Percentiles rank a stretch among this genome's conserved stretches.
phyloP scores from a whole-genome alignment of 2,797 vertebrate species.

The Columba guinea region DNA sequence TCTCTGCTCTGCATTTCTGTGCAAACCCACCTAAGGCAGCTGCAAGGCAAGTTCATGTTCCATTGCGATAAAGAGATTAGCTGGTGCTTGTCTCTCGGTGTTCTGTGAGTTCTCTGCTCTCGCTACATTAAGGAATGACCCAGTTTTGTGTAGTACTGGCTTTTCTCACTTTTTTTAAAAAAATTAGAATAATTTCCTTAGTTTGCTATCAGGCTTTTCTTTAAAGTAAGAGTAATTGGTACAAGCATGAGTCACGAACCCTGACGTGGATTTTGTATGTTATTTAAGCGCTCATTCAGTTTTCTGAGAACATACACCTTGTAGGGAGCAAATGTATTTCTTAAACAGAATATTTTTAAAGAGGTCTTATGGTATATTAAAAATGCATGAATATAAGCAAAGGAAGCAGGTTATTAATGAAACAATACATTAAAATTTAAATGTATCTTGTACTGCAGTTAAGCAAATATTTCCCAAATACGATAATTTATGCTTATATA shows the following conservation, averaged over 20 bases:
- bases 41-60: neutral
- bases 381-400: neutral
- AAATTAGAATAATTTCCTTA: neutral
- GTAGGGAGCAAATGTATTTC: neutral
- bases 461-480: neutral
- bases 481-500: neutral
- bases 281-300: neutral
- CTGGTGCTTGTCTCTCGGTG: neutral
- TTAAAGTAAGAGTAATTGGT: neutral
- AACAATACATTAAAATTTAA: neutral
- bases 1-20: rapidly evolving
- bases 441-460: neutral
- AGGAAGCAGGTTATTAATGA: neutral
- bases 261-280: neutral
- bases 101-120: neutral
- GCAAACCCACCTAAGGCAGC: neutral
- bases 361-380: neutral
- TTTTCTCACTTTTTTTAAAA: neutral
- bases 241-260: rapidly evolving
- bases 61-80: rapidly evolving
- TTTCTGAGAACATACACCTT: neutral
- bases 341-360: neutral
- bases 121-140: neutral
- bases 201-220: neutral
- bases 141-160: neutral